phyloP scores from a whole-genome alignment of 2,888 invertebrate species.

The Odontomyia ornata region DNA sequence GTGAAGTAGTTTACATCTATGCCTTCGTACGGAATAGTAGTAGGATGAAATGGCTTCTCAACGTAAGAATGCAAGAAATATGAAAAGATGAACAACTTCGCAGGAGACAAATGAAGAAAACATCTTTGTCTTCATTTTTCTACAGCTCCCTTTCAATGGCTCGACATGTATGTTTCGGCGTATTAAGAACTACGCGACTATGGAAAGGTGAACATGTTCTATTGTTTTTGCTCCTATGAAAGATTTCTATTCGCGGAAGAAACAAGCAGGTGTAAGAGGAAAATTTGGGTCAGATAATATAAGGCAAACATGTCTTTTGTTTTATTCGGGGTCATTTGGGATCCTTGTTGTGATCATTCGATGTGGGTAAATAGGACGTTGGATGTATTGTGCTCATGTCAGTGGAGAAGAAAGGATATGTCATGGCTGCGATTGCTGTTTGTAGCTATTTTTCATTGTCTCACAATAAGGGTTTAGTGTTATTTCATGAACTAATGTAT shows the following conservation, averaged over 20 bases:
- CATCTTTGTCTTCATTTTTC: not conserved
- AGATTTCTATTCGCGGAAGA: not conserved
- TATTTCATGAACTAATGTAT: too few species aligned
- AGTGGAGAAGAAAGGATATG: not conserved
- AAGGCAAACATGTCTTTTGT: slow-evolving; percentile 6
- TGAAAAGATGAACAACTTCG: not conserved
- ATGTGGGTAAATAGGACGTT: slow-evolving; percentile 10
- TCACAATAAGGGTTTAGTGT: too few species aligned
- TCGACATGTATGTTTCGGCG: not conserved
- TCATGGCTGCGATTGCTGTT: too few species aligned
- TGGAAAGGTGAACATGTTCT: not conserved
- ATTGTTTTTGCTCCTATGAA: not conserved
- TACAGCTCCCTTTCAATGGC: not conserved
- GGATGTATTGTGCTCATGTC: not conserved
- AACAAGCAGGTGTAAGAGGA: not conserved
- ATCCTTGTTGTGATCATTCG: not conserved
- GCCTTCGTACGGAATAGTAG: too few species aligned
- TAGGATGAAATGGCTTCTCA: too few species aligned
- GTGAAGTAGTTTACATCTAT: too few species aligned
- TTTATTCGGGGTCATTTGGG: not conserved
- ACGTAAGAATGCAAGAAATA: not conserved
- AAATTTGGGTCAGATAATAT: not conserved
- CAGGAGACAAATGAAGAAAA: not conserved
- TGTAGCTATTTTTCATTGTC: too few species aligned
- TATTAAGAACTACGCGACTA: not conserved